A percentile compares a stretch with the other conserved stretches of the same genome.
Evolutionary conservation across 2,888 invertebrate species (phyloP).

Genomic region (Flexamia atlantica): DNA sequence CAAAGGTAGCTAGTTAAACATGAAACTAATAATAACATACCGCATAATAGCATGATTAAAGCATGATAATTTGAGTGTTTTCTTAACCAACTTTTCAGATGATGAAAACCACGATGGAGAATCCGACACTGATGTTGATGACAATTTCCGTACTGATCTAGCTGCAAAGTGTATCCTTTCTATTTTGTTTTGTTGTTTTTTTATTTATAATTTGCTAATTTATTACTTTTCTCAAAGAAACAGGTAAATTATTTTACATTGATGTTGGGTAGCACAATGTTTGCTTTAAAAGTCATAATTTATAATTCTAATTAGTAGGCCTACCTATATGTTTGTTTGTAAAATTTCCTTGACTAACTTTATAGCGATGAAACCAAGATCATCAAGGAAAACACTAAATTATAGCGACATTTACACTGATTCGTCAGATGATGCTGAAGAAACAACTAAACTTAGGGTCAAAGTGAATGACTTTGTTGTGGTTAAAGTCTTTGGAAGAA

Average conservation of each 20-base stretch:
- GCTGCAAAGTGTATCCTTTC: constrained; percentile 53
- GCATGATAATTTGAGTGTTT: constrained; percentile 23
- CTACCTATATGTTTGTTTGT: constrained; percentile 41
- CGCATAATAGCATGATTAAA: too few relatives aligned
- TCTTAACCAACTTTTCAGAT: constrained; percentile 38
- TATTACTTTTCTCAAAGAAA: too few relatives aligned
- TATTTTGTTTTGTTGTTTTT: constrained; percentile 37
- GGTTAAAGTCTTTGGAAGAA: constrained; percentile 43
- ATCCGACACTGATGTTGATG: constrained; percentile 35
- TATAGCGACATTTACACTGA: constrained; percentile 39
- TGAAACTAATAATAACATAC: too few relatives aligned
- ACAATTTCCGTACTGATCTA: constrained; percentile 22
- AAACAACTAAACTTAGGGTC: constrained; percentile 49
- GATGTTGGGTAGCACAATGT: constrained; percentile 31
- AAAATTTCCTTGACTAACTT: constrained; percentile 50
- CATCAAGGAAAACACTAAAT: constrained; percentile 33
- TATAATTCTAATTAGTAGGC: constrained; percentile 4
- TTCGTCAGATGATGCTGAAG: constrained; percentile 33
- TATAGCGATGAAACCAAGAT: constrained; percentile 45
- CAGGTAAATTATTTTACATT: background rate
- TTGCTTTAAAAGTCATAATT: constrained; percentile 34
- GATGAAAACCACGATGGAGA: constrained; percentile 46
- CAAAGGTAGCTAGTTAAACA: too few relatives aligned
- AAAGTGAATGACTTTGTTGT: constrained; percentile 52
- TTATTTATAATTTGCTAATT: too few relatives aligned